Evolutionary conservation across 2,113 vertebrate species (phyloP).

Genomic region (Boulengeromyrus knoepffleri): DNA sequence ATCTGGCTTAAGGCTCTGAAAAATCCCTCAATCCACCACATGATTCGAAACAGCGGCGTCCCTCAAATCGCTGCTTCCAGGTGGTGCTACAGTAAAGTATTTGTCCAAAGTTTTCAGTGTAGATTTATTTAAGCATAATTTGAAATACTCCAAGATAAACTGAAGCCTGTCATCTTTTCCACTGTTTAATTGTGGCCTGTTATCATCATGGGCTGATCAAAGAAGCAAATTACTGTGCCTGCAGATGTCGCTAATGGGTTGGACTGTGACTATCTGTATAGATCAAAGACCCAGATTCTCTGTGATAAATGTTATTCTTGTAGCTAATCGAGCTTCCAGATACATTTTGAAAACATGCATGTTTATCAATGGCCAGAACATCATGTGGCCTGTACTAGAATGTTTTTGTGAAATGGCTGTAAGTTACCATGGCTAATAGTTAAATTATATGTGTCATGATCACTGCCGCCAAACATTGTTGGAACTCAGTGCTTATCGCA

Average conservation of each 20-base stretch:
- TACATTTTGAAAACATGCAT: background rate
- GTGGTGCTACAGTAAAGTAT: background rate
- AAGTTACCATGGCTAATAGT: background rate
- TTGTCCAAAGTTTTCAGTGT: background rate
- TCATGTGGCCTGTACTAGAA: background rate
- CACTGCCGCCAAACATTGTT: background rate
- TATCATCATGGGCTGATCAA: background rate
- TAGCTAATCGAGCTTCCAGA: background rate
- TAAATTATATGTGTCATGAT: background rate
- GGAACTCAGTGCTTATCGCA: background rate
- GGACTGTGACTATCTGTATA: background rate
- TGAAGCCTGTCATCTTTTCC: background rate
- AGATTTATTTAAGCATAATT: background rate
- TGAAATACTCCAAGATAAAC: background rate
- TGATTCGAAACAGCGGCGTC: background rate
- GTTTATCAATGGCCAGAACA: background rate
- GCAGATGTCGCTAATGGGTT: background rate
- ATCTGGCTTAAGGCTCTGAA: background rate
- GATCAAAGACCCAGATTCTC: conserved; percentile 5
- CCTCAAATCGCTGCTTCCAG: background rate
- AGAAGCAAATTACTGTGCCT: background rate
- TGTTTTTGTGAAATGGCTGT: background rate
- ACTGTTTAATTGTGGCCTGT: background rate
- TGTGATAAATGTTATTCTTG: background rate
- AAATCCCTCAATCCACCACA: background rate